A percentile compares a stretch with the other conserved stretches of the same genome.
Evolutionary conservation across 2,797 vertebrate genomes (phyloP).

Genomic region (Microctenopoma stevenorrisi): DNA sequence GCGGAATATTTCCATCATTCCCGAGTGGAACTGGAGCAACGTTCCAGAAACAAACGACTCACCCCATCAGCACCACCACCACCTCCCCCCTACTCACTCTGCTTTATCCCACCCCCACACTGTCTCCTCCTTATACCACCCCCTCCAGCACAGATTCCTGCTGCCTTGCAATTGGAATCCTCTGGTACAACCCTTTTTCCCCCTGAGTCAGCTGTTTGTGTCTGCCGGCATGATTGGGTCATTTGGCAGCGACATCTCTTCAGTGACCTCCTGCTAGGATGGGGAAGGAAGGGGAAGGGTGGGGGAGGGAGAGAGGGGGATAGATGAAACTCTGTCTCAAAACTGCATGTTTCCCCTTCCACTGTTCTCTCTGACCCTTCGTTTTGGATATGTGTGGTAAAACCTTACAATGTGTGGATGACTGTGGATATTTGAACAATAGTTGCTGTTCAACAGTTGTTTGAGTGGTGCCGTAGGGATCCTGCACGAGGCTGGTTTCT

Average conservation of each 20-base stretch:
- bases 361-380: slow-evolving; percentile 38
- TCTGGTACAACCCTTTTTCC: slow-evolving; percentile 70
- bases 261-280: slow-evolving; percentile 75
- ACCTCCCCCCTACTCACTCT: slow-evolving; percentile 60
- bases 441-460: slow-evolving; percentile 18
- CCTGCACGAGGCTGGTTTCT: slow-evolving; percentile 17
- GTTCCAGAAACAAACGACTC: slow-evolving; percentile 79
- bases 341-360: slow-evolving; percentile 45
- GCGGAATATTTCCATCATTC: slow-evolving; percentile 86
- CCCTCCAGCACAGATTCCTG: slow-evolving; percentile 68
- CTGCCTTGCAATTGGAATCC: slow-evolving; percentile 77
- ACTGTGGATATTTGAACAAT: slow-evolving; percentile 29
- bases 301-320: slow-evolving; percentile 21
- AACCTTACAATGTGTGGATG: slow-evolving; percentile 18
- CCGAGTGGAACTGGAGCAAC: slow-evolving; percentile 76
- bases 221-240: slow-evolving; percentile 81
- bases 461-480: slow-evolving; percentile 15
- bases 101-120: slow-evolving; percentile 63
- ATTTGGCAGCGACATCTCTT: slow-evolving; percentile 81
- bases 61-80: slow-evolving; percentile 42
- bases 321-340: slow-evolving; percentile 57
- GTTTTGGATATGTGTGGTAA: slow-evolving; percentile 26
- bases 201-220: slow-evolving; percentile 85
- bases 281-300: slow-evolving; percentile 68
- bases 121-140: slow-evolving; percentile 59